These are phyloP conservation scores for Gryllus bimaculatus DNA, from an alignment of 1,140 invertebrate genomes.

Conservation along the genomic window DNA sequence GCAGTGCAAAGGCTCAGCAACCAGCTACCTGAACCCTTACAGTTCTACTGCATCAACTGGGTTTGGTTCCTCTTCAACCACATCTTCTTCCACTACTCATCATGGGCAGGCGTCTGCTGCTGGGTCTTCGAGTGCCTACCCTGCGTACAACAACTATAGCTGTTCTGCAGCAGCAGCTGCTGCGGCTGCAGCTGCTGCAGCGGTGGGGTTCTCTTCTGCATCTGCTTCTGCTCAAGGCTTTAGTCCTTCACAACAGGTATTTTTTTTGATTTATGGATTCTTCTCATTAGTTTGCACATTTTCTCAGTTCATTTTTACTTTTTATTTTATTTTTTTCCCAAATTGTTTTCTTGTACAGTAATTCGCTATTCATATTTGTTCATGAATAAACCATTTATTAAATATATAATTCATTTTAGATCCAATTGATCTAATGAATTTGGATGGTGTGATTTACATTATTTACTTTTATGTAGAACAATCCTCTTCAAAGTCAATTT, in stretches of 20 bases:
- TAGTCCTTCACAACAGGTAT: conserved; percentile 50
- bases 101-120: conserved; percentile 49
- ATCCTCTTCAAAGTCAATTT: too few species aligned
- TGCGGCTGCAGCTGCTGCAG: conserved; percentile 18
- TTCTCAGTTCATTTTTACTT: neutral
- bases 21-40: conserved; percentile 18
- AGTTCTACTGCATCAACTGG: conserved; percentile 13
- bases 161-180: conserved; percentile 34
- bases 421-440: too few species aligned
- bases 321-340: neutral
- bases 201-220: conserved; percentile 51
- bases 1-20: conserved; percentile 13
- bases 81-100: conserved; percentile 13
- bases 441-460: too few species aligned
- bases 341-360: too few species aligned
- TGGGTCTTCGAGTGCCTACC: conserved; percentile 37
- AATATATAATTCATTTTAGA: too few species aligned
- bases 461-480: too few species aligned
- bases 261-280: conserved; percentile 9
- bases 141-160: conserved; percentile 49
- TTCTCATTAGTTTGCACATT: neutral
- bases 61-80: conserved; percentile 30
- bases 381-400: too few species aligned
- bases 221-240: conserved; percentile 49
- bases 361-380: too few species aligned